Base-by-base conservation (phyloP, 37 sponge, comb jelly and placozoan genomes). In the Ephydatia muelleri region DNA sequence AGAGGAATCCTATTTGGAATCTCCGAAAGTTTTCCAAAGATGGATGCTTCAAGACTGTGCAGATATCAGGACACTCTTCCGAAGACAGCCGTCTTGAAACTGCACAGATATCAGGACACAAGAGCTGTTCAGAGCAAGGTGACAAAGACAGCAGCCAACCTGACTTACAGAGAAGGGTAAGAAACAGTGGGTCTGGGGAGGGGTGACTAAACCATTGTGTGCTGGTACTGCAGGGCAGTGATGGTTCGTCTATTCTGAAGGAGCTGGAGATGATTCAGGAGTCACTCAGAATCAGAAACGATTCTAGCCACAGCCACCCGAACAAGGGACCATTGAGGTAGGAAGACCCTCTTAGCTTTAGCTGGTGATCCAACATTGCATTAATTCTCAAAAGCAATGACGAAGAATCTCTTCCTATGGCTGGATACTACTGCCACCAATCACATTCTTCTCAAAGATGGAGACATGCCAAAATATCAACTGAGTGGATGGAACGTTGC, bases 1-100 rank as follows among this genome's bases (percentile, higher is more conserved):
- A 71, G 29, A 31, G 72, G 23, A 33, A 71, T 31, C 30, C 67
- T 12, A 76, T 36, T 9, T 73, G 83, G 83, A 82, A 82, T 27
- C 48, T 82, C 2, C 76, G 84, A 37, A 65, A 38, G 28, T 84
- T 67, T 67, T 40, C 77, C 38, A 84, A 84, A 47, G 47, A 22
- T 12, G 43, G 19, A 12, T 77, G 77, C 21, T 84, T 76, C 48
- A 66, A 68, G 84, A 84, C 84, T 27, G 77, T 84, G 23, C 11
- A n/a, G 35, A 76, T 38, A 12, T 11, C 12, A 13, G 73, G 30
- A 71, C n/a, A n/a, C n/a, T n/a, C n/a, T n/a, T n/a, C n/a, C n/a
- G n/a, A n/a, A n/a, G 29, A 13, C 26, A 71, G 72, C 19, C 72
- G 26, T 12, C 12, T n/a, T 71, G 72, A 23, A 71, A 71, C 19